Base-by-base conservation (phyloP, 2,888 invertebrate species). In the Philopedon plagiatum region DNA sequence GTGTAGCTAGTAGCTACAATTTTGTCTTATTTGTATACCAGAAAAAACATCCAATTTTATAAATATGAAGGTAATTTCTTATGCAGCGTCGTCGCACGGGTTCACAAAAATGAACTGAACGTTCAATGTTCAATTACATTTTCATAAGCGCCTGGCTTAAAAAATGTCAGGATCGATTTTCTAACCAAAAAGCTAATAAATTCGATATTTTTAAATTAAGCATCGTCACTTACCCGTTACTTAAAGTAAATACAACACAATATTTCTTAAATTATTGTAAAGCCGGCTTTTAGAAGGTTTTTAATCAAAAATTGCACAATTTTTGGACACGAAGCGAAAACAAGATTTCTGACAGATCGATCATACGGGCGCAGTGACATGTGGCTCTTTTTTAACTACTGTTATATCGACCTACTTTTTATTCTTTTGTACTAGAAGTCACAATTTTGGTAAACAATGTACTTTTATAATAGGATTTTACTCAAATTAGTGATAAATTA, bases 331-430 rank as follows among this genome's bases (percentile, higher is more conserved):
- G 60, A 41, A 58, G 19, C 13, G 15, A 58, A 60, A 60, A 39
- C 44, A 54, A 5, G n/a, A 54, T n/a, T 60, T 60, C 4, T 60
- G 60, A 39, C 60, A 60, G 41, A 60, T 60, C 60, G 60, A 60
- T 60, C 44, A 19, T 18, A 8, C 18, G 19, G 1, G n/a, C 9
- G 18, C 44, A 3, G 19, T 39, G 44, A 39, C 39, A 44, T 41
- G 44, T 26, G 49, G 49, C 13, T 21, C n/a, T 13, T 37, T 37
- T 15, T 32, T 13, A 15, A 57, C 57, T 60, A 60, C 58, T 60
- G 41, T 34, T 37, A 41, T 13, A 26, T 60, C 9, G 15, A 60
- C 60, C 60, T 60, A 60, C 44, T 26, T 37, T n/a, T 18, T 32
- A 46, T 13, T 13, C 9, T 11, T 46, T 46, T 46, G 3, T 23